phyloP scores from a whole-genome alignment of 1,140 invertebrate species.

The Pogonognathellus flavescens region DNA sequence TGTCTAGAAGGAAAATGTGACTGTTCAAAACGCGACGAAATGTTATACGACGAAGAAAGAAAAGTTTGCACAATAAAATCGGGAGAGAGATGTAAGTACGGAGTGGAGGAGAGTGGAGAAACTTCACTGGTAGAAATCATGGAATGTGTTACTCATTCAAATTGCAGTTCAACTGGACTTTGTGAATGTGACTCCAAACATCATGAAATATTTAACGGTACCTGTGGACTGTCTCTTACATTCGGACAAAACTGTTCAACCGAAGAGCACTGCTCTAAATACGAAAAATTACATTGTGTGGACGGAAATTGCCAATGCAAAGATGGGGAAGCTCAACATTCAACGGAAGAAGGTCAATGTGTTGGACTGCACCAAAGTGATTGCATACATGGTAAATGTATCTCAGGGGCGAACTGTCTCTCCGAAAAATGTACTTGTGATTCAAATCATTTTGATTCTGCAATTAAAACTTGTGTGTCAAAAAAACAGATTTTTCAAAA shows the following conservation, averaged over 20 bases:
- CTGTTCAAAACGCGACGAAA: slow-evolving; percentile 50
- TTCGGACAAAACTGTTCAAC: not conserved
- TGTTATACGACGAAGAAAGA: slow-evolving; percentile 11
- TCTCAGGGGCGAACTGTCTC: not conserved
- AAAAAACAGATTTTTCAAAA: not conserved
- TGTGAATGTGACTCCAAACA: too few species aligned
- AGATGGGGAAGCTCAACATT: not conserved
- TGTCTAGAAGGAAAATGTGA: slow-evolving; percentile 39
- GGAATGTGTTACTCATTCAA: not conserved
- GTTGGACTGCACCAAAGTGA: too few species aligned
- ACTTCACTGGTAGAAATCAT: not conserved
- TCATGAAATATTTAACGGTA: too few species aligned
- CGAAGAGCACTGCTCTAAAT: too few species aligned
- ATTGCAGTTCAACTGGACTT: too few species aligned
- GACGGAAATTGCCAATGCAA: too few species aligned
- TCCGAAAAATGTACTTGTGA: not conserved
- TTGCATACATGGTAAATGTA: too few species aligned
- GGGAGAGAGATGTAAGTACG: slow-evolving; percentile 42
- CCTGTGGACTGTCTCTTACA: not conserved
- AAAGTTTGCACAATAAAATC: slow-evolving; percentile 15
- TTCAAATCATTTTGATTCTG: not conserved
- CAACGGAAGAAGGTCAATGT: not conserved
- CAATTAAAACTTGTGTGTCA: not conserved
- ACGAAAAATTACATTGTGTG: too few species aligned
- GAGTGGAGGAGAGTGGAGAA: too few species aligned